Percentiles rank a stretch among this genome's conserved stretches.
These are phyloP conservation scores for Hylaeus anthracinus DNA, from an alignment of 1,140 invertebrate species.

Conservation along the genomic window DNA sequence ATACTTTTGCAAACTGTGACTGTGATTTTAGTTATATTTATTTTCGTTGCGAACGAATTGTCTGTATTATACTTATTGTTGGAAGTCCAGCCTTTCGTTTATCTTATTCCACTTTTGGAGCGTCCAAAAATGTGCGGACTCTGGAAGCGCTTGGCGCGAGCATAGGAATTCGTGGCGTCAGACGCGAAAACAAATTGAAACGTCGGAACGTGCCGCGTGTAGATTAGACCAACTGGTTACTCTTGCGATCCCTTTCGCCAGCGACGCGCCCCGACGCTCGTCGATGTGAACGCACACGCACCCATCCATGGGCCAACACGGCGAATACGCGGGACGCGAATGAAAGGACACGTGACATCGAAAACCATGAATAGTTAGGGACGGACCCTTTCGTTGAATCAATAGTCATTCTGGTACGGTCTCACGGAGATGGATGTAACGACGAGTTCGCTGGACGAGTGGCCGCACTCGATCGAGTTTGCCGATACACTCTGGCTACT, in stretches of 20 bases:
- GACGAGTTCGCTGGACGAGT: slow-evolving; percentile 18
- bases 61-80: too few species aligned
- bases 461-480: slow-evolving; percentile 28
- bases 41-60: too few species aligned
- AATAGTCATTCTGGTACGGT: slow-evolving; percentile 60
- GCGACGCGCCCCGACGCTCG: background rate
- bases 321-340: slow-evolving; percentile 33
- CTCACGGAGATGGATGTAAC: slow-evolving; percentile 48
- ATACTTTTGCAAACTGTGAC: too few species aligned
- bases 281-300: background rate
- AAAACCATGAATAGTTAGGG: slow-evolving; percentile 66
- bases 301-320: background rate
- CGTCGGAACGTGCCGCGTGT: slow-evolving; percentile 61
- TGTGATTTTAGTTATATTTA: too few species aligned
- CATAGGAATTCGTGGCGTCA: too few species aligned
- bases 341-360: slow-evolving; percentile 66
- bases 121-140: too few species aligned
- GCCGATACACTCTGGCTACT: slow-evolving; percentile 43
- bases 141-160: too few species aligned
- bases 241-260: slow-evolving; percentile 39
- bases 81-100: too few species aligned
- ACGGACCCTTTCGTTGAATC: slow-evolving; percentile 62
- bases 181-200: slow-evolving; percentile 65
- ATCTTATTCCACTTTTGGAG: too few species aligned
- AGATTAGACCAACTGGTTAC: slow-evolving; percentile 67